phyloP scores from a whole-genome alignment of 2,113 vertebrate genomes.

The Paraplagusia blochii region DNA sequence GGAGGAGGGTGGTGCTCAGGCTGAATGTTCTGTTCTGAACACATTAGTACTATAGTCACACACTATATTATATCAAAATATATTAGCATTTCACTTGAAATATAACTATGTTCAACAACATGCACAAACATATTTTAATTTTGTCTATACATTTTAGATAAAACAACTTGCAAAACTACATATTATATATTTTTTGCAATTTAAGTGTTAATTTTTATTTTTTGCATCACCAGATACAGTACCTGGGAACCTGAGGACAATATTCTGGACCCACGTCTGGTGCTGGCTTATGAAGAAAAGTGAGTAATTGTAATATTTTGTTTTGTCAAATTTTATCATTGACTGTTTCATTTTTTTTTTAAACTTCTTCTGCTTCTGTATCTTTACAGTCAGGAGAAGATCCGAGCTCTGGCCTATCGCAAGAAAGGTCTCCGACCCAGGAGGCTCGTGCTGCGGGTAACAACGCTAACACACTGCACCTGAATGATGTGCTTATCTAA shows the following conservation, averaged over 20 bases:
- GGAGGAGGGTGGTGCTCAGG: too few species aligned
- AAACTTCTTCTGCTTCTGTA: not conserved
- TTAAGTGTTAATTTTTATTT: too few species aligned
- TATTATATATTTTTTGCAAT: too few species aligned
- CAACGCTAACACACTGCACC: not conserved
- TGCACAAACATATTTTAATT: too few species aligned
- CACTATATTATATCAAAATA: too few species aligned
- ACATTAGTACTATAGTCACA: too few species aligned
- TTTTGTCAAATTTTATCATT: not conserved
- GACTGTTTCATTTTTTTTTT: not conserved
- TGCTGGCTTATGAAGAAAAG: slow-evolving; percentile 97
- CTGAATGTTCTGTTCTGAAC: too few species aligned
- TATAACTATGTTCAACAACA: too few species aligned
- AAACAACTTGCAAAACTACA: too few species aligned
- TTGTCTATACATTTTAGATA: too few species aligned
- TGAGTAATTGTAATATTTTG: slow-evolving; percentile 70
- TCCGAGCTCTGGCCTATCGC: slow-evolving; percentile 90
- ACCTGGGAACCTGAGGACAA: slow-evolving; percentile 99
- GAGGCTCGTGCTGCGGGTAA: slow-evolving; percentile 91
- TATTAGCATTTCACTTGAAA: too few species aligned
- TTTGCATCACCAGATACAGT: slow-evolving; percentile 84
- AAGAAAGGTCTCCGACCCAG: slow-evolving; percentile 96
- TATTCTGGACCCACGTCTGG: slow-evolving; percentile 96
- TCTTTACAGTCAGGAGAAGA: slow-evolving; percentile 85
- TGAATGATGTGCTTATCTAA: too few species aligned